Conservation (phyloP, 2,797 vertebrate species). For the Pantherophis vulpinus region DNA sequence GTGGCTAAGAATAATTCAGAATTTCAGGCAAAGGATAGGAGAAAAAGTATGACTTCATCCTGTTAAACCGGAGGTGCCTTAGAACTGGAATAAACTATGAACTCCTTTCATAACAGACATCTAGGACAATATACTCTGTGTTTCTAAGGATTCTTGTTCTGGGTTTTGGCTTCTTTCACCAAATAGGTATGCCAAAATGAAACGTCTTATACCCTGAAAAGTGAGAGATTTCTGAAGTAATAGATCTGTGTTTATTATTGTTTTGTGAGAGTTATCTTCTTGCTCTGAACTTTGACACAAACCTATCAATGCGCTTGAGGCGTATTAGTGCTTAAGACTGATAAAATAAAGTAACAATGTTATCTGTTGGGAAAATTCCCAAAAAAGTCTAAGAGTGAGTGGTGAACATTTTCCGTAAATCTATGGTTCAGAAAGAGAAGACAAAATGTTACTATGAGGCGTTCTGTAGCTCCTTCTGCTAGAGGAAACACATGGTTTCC, state of each 20-base stretch:
- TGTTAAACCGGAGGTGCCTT: background rate
- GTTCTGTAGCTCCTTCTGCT: background rate
- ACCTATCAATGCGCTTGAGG: background rate
- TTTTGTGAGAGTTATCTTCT: background rate
- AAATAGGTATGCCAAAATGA: background rate
- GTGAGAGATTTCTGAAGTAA: background rate
- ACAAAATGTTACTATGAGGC: background rate
- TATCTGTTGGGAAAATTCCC: background rate
- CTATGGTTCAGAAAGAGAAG: background rate
- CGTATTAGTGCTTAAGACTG: background rate
- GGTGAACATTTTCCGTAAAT: background rate
- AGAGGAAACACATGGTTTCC: background rate
- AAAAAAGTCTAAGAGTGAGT: background rate
- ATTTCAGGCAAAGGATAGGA: background rate
- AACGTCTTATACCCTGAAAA: background rate
- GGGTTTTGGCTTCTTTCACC: background rate
- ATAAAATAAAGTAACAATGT: background rate
- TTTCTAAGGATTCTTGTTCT: background rate
- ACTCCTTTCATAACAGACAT: background rate
- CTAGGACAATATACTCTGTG: background rate
- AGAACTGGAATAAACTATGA: background rate
- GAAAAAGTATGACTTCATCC: background rate
- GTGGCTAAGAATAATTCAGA: background rate
- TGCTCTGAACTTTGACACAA: background rate
- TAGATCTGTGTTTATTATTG: background rate